Evolutionary conservation across 2,797 vertebrate genomes (phyloP).

Genomic region (Phataginus tricuspis): DNA sequence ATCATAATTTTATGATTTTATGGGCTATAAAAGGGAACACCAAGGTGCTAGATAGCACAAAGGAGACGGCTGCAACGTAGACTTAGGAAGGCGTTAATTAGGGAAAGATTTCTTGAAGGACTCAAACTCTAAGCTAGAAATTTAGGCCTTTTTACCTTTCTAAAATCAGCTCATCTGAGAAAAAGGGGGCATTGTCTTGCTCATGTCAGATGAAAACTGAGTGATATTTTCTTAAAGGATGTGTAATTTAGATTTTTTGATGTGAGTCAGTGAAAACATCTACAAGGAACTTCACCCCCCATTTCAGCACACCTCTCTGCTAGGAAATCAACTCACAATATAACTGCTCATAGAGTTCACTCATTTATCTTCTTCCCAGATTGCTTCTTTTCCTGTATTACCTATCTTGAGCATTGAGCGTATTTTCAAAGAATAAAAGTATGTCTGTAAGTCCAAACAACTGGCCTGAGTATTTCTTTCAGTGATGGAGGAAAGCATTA

Average conservation of each 20-base stretch:
- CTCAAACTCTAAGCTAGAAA: neutral
- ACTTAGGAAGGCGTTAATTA: neutral
- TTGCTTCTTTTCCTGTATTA: neutral
- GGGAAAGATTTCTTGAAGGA: neutral
- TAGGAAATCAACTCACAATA: neutral
- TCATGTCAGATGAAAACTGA: neutral
- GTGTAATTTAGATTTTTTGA: neutral
- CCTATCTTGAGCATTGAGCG: neutral
- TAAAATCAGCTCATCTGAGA: neutral
- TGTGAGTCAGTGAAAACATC: neutral
- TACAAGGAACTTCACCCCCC: neutral
- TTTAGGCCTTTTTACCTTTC: neutral
- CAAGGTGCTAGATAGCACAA: neutral
- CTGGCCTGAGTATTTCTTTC: neutral
- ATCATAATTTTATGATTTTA: no score
- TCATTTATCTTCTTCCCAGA: neutral
- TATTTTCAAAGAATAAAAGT: neutral
- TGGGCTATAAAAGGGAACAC: neutral
- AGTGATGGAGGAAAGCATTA: neutral
- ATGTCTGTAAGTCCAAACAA: neutral
- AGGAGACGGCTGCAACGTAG: neutral
- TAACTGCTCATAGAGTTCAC: neutral
- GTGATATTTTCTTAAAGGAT: slow-evolving; percentile 7
- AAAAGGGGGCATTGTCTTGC: neutral
- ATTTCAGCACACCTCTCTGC: neutral